Base-by-base conservation (phyloP, 2,888 invertebrate species). In the Epinotia nisella region DNA sequence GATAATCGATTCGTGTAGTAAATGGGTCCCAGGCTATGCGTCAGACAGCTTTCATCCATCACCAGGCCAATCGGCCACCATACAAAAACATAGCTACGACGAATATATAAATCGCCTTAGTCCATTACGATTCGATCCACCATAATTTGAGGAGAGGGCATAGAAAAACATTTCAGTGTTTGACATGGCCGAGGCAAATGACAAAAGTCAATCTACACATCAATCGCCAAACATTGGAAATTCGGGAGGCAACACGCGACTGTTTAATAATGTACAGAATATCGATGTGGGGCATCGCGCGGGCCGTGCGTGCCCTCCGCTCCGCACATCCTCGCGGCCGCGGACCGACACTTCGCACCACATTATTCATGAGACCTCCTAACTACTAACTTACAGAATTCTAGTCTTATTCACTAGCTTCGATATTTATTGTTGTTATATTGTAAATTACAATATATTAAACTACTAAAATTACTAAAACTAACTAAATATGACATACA, bases 201-300 rank as follows among this genome's bases (percentile, higher is more conserved):
- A 93, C 92, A 92, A 93, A 93, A 93, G 92, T 93, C 93, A 92
- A 93, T 93, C 93, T 93, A 93, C 90, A 92, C 92, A 92, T 91
- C 93, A 92, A 92, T 92, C 92, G 93, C 92, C 93, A 93, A 93
- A 93, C 93, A 92, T 91, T 90, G 88, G 88, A 93, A 92, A 91
- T 93, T 93, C 89, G 88, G 93, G 87, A 89, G 91, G 91, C 83
- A 87, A 82, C 93, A 93, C 93, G 93, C 93, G 87, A 92, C 88
- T 91, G 85, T 86, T 93, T 86, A 93, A 93, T 93, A 92, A 93
- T 93, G 91, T 89, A 93, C 85, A 90, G 88, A 89, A 88, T 93
- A 93, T 93, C 92, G 93, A 93, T 91, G 91, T 93, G 90, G 92
- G 91, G 80, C 92, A 92, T 90, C 92, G 83, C 87, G 56, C 24